Conservation (phyloP, 2,113 vertebrate species). For the Sphaerodactylus townsendi region DNA sequence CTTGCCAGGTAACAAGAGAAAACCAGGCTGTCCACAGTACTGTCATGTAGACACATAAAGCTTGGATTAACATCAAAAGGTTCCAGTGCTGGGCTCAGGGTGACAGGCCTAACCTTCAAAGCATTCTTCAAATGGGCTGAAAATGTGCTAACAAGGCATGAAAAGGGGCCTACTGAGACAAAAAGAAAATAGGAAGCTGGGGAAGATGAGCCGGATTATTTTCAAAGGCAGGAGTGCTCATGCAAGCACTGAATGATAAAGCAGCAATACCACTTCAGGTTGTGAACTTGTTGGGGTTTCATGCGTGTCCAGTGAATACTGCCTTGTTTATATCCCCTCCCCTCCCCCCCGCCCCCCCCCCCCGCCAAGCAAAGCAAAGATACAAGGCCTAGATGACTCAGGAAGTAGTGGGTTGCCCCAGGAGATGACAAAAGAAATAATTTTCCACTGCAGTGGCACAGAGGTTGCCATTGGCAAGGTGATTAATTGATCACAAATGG, state of each 20-base stretch:
- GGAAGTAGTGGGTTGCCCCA: not conserved
- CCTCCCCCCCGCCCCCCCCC: not conserved
- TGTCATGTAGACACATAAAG: not conserved
- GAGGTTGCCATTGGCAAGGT: not conserved
- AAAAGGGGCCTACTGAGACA: not conserved
- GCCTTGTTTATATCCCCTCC: not conserved
- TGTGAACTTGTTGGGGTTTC: not conserved
- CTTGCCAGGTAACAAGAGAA: constrained; percentile 1
- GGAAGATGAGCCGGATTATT: constrained; percentile 12
- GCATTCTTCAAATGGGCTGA: not conserved
- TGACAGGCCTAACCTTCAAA: constrained; percentile 21
- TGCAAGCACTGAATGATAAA: not conserved
- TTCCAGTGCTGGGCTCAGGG: not conserved
- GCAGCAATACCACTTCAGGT: not conserved
- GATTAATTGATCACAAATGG: not conserved
- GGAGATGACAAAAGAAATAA: not conserved
- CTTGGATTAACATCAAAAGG: constrained; percentile 23
- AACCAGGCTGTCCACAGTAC: constrained; percentile 6
- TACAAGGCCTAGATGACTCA: not conserved
- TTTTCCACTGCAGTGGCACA: not conserved
- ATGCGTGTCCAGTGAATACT: not conserved
- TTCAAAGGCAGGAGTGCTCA: accelerated
- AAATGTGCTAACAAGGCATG: not conserved
- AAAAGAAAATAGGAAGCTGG: not conserved
- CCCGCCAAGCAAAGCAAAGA: not conserved